Conservation (phyloP, 2,888 invertebrate genomes). For the Xanthorhoe designata region DNA sequence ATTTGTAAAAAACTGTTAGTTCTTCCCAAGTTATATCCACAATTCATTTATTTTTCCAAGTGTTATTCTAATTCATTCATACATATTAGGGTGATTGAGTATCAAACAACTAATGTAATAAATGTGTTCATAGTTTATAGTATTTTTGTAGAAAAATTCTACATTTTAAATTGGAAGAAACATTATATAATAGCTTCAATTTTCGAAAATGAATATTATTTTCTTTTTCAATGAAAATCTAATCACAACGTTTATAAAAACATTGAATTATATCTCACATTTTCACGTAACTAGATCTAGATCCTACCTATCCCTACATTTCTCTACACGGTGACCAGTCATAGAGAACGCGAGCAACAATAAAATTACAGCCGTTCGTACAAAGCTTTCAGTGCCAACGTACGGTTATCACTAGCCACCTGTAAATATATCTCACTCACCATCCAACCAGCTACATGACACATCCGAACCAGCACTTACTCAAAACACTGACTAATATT, state of each 20-base stretch:
- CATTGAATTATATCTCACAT: neutral
- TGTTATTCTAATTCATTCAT: too few species aligned
- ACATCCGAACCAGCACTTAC: slow-evolving; percentile 61
- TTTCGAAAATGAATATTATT: too few species aligned
- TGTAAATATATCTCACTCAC: slow-evolving; percentile 70
- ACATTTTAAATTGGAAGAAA: too few species aligned
- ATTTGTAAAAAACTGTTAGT: too few species aligned
- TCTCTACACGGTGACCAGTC: slow-evolving; percentile 7
- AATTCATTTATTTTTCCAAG: too few species aligned
- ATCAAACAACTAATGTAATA: neutral
- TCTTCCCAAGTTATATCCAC: too few species aligned
- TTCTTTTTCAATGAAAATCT: too few species aligned
- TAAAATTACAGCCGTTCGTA: slow-evolving; percentile 39
- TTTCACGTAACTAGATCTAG: neutral
- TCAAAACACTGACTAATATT: slow-evolving; percentile 51
- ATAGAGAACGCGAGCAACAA: slow-evolving; percentile 37
- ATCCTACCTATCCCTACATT: slow-evolving; percentile 2
- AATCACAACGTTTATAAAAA: neutral
- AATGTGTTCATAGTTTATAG: neutral
- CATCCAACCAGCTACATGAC: slow-evolving; percentile 61
- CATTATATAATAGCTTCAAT: too few species aligned
- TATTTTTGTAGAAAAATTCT: too few species aligned
- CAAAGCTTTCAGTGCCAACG: slow-evolving; percentile 26
- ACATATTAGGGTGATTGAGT: too few species aligned
- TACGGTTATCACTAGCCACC: slow-evolving; percentile 57